Base-by-base conservation (phyloP, 2,888 invertebrate species). In the Aphodius granarius region DNA sequence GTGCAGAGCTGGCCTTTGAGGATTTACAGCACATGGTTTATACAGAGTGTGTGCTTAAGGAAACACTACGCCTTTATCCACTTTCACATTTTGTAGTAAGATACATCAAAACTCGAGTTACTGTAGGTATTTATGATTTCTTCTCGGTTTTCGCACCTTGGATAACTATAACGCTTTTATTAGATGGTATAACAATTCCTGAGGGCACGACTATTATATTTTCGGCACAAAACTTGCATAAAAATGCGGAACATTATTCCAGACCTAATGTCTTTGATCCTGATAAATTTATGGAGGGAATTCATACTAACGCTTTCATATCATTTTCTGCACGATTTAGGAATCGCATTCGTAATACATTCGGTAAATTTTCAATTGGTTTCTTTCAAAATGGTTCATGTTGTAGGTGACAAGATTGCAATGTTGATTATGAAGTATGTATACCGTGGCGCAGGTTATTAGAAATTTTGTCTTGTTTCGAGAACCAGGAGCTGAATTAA, bases 41-140 rank as follows among this genome's bases (percentile, higher is more conserved):
- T 74, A 21, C 80, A 2, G 78, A 79, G 64, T 73, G 75, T 74
- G 78, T 80, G 0, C 71, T 80, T 43, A 80, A 80, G 70, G 80
- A 80, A 78, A 63, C 70, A 5, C 71, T 78, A 64, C 70, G 80
- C 13, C 6, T 80, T 13, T 76, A 80, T 23, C 78, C 79, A 18
- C 17, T 79, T 15, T 78, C 77, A 15, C 76, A 76, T 2, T 5
- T 78, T 5, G 63, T 79, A 15, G 78, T 74, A 62, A 63, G 79
- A 9, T 63, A 15, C 5, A 19, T 77, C 43, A 43, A 43, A 43
- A 43, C 43, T 13, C 43, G 9, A 43, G 43, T 16, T 20, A 74
- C 13, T 43, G 43, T 43, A 13, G 43, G 43, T 43, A 43, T 43
- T 6, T 43, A 43, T 13, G 6, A n/a, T 43, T 43, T 3, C 13